Evolutionary conservation across 2,888 invertebrate species (phyloP).

Genomic region (Bedellia somnulentella): DNA sequence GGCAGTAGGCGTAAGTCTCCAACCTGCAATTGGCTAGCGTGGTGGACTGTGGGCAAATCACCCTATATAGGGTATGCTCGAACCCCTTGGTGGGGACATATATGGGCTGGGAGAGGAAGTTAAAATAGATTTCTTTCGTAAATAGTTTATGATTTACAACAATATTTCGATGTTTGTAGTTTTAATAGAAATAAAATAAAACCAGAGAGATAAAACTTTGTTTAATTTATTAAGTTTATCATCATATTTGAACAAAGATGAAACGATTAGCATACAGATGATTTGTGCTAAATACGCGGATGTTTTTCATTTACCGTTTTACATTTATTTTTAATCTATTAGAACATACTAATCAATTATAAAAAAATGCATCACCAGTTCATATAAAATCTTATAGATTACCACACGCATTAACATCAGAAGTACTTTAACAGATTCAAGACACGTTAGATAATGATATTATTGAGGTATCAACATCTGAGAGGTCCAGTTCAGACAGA

Average conservation of each 20-base stretch:
- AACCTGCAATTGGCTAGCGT: no score
- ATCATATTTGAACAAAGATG: constrained; percentile 6
- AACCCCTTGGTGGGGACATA: no score
- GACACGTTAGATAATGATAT: constrained; percentile 4
- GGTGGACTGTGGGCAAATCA: no score
- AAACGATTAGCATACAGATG: constrained; percentile 5
- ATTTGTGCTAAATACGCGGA: constrained; percentile 8
- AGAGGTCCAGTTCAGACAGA: constrained; percentile 1
- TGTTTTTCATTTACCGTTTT: constrained; percentile 7
- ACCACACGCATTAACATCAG: constrained; percentile 5
- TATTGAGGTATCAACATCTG: neutral
- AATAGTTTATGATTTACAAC: constrained; percentile 1
- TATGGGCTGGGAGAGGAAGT: no score
- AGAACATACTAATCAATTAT: constrained; percentile 6
- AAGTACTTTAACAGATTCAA: constrained; percentile 7
- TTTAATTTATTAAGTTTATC: constrained; percentile 5
- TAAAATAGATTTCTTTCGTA: neutral
- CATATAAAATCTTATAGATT: constrained; percentile 8
- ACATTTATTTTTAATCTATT: constrained; percentile 6
- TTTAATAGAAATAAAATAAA: constrained; percentile 2
- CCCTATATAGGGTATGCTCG: no score
- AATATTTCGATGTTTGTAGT: constrained; percentile 5
- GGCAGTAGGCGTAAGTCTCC: no score
- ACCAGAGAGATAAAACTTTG: constrained; percentile 5
- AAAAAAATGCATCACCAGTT: constrained; percentile 6